Percentiles rank a stretch among this genome's conserved stretches.
Conservation (phyloP, 2,888 invertebrate species). For the Ichneumoninae sp. region DNA sequence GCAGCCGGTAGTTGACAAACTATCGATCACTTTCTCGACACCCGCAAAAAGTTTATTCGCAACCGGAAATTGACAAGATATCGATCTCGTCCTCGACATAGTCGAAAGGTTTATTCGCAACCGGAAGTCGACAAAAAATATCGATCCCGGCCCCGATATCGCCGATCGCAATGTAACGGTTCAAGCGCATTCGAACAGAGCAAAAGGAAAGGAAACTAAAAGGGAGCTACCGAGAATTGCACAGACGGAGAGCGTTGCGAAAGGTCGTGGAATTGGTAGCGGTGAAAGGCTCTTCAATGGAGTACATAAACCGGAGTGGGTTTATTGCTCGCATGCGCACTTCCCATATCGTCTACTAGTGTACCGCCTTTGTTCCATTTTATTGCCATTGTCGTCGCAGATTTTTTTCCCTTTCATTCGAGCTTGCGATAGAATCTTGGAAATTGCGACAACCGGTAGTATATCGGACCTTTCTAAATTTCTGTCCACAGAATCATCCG, state of each 20-base stretch:
- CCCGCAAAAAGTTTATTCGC: too few species aligned
- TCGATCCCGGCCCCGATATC: background rate
- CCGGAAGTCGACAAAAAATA: background rate
- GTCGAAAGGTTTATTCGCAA: background rate
- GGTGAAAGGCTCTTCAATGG: slow-evolving; percentile 63
- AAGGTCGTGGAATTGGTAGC: slow-evolving; percentile 62
- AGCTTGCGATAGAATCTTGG: background rate
- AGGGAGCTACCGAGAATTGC: background rate
- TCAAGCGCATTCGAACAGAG: background rate
- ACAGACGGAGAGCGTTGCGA: slow-evolving; percentile 35
- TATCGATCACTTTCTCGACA: too few species aligned
- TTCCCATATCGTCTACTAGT: slow-evolving; percentile 44
- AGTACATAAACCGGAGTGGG: slow-evolving; percentile 50
- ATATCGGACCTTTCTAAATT: background rate
- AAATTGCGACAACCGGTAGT: background rate
- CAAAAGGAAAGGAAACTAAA: background rate
- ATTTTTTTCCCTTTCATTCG: background rate
- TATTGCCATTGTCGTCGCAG: slow-evolving; percentile 33
- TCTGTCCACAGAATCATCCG: background rate
- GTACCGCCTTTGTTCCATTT: slow-evolving; percentile 30
- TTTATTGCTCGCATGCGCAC: slow-evolving; percentile 50
- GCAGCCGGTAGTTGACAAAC: too few species aligned
- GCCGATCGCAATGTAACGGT: background rate
- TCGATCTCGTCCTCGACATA: background rate
- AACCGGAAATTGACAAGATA: too few species aligned